Evolutionary conservation across 35 echinoderm and acorn worm genomes (phyloP).

Genomic region (Apostichopus californicus): DNA sequence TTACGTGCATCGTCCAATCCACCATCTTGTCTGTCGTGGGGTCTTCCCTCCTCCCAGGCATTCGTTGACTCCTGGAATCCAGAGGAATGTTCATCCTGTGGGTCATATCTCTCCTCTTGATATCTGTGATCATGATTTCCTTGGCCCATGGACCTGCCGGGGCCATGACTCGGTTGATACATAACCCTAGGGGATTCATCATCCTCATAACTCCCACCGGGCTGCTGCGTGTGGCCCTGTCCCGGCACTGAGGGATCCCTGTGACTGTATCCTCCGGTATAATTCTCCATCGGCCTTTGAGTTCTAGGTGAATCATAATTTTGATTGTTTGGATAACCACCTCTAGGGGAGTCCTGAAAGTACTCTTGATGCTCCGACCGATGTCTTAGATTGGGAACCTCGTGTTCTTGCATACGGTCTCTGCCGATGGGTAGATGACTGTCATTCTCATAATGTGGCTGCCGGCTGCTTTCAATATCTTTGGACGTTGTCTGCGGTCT

Average conservation of each 20-base stretch:
- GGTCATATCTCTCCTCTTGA: background rate
- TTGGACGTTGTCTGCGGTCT: background rate
- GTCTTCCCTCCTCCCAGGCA: background rate
- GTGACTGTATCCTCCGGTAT: background rate
- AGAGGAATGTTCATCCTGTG: background rate
- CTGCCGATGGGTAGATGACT: background rate
- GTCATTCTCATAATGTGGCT: background rate
- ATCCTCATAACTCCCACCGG: background rate
- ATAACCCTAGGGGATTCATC: background rate
- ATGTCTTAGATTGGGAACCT: background rate
- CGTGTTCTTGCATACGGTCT: background rate
- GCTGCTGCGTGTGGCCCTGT: background rate
- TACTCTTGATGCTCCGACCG: background rate
- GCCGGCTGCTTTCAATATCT: background rate
- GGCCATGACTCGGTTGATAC: background rate
- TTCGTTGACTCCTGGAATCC: background rate
- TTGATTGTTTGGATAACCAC: background rate
- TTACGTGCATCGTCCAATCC: background rate
- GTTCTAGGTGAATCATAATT: constrained; percentile 5
- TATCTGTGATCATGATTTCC: background rate
- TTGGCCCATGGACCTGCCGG: background rate
- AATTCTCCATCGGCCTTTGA: background rate
- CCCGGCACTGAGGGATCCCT: background rate
- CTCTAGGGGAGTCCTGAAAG: background rate
- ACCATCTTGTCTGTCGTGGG: no score